phyloP scores from a whole-genome alignment of 2,888 invertebrate species.

The Polydrusus tereticollis region DNA sequence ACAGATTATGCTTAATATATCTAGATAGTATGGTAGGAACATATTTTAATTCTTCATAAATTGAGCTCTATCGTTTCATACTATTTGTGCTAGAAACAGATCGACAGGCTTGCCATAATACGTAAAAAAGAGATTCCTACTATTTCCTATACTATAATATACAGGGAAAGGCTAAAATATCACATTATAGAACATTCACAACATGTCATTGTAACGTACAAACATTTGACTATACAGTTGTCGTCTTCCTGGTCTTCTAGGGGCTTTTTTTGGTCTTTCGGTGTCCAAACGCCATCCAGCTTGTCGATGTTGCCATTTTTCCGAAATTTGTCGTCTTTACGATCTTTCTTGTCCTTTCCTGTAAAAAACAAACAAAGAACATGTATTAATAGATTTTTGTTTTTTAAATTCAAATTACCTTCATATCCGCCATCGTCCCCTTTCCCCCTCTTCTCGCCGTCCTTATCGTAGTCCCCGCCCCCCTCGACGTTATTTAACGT shows the following conservation, averaged over 20 bases:
- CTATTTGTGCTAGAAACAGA: neutral
- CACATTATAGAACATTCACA: slow-evolving; percentile 72
- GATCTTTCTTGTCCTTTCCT: slow-evolving; percentile 44
- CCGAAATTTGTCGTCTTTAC: slow-evolving; percentile 51
- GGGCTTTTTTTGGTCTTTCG: slow-evolving; percentile 47
- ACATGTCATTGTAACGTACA: slow-evolving; percentile 75
- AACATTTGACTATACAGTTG: slow-evolving; percentile 73
- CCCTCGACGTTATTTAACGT: slow-evolving; percentile 50
- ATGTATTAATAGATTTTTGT: neutral
- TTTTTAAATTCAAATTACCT: neutral
- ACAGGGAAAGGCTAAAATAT: slow-evolving; percentile 28
- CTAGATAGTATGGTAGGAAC: no score
- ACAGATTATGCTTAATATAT: no score
- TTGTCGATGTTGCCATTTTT: slow-evolving; percentile 54
- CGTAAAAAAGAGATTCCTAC: neutral
- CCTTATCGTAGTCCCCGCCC: slow-evolving; percentile 35
- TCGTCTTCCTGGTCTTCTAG: slow-evolving; percentile 52
- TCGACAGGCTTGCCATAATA: neutral
- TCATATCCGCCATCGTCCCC: slow-evolving; percentile 26
- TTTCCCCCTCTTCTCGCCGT: slow-evolving; percentile 46
- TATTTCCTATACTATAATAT: slow-evolving; percentile 8
- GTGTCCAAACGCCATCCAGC: slow-evolving; percentile 52
- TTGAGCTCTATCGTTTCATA: no score
- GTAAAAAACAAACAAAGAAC: neutral
- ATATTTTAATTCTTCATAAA: no score